Evolutionary conservation across 2,113 vertebrate genomes (phyloP), one percentile per base, ranked within the genome.

Genomic region (Microcebus ravelobensis): DNA sequence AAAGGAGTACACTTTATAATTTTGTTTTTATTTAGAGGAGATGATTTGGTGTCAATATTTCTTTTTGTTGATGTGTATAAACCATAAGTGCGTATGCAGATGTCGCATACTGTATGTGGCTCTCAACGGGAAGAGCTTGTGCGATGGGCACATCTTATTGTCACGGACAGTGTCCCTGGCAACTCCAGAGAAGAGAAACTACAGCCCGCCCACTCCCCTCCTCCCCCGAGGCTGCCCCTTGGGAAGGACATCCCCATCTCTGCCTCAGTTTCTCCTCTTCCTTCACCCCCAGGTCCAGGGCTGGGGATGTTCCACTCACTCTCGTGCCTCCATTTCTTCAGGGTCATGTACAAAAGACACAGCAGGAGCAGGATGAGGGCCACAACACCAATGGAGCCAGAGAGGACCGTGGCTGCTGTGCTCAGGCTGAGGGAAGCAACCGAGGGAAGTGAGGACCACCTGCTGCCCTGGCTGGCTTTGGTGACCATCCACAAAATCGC

Each of bases 301-400:
- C 36, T 67, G 52, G 52, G 52, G 52, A 55, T 15, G 29, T 59
- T 87, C 25, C 29, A 95, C 97, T 98, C 80, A 96, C 96, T 94
- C 55, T 96, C 84, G 0, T 77, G 95, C 88, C 71, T 96, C 94
- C 95, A 95, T 39, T 96, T 97, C 87, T 90, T 98, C 95, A 74
- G 55, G 50, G 23, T 76, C 94, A 96, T 7, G 17, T 59, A 81
- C 57, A 90, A 52, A 65, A 97, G 87, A 21, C 83, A 93, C 84
- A 88, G 81, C 3, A 87, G 65, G 88, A 97, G 84, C 88, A 97
- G 77, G 74, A 96, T 23, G 57, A 97, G 34, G 65, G 29, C 92
- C 79, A 87, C 5, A 0, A 48, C 6, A 8, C 73, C 80, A 3
- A 86, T 6, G 9, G 80, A 96, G 42, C 63, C 25, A 1, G 57